Base-by-base conservation (phyloP, 2,888 invertebrate genomes). In the Eupsilia transversa region DNA sequence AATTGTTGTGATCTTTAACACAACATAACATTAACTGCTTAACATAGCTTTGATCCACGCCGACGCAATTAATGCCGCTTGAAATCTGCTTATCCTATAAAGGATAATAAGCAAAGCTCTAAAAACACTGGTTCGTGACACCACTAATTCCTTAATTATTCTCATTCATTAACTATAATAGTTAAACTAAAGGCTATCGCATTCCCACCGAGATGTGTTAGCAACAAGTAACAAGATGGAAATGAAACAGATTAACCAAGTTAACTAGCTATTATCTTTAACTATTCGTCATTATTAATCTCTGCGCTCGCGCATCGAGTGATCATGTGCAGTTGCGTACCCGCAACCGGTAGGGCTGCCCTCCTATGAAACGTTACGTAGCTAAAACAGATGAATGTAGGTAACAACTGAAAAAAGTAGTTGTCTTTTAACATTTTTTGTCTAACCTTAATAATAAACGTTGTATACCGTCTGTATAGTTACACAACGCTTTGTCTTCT, bases 281-380 rank as follows among this genome's bases (percentile, higher is more conserved):
- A 77, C 87, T 84, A 88, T 91, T 90, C 89, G 89, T 91, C 89
- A 88, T 88, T 89, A 91, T 92, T 87, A 88, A 90, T 91, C 90
- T 90, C 79, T 65, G 74, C 76, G 82, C 74, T 79, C 68, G 73
- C 79, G 83, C 80, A 69, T 84, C 82, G 88, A 57, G 70, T 83
- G 85, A 89, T 90, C 77, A 70, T 80, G 72, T 74, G 77, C 75
- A 74, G 81, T 76, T 77, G 83, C 72, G 76, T 63, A 77, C 71
- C 46, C 74, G 66, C 64, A 60, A 67, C 60, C 20, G 20, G 4
- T 74, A 87, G 88, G 86, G 86, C 41, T 86, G 72, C 23, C 67
- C 30, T n/a, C 23, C 7, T 12, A 30, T 7, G 7, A 30, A 35
- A 56, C 12, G 43, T 46, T 27, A 43, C 20, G 33, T 3, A 35